Conservation (phyloP, 2,888 invertebrate genomes). For the Notodonta ziczac region DNA sequence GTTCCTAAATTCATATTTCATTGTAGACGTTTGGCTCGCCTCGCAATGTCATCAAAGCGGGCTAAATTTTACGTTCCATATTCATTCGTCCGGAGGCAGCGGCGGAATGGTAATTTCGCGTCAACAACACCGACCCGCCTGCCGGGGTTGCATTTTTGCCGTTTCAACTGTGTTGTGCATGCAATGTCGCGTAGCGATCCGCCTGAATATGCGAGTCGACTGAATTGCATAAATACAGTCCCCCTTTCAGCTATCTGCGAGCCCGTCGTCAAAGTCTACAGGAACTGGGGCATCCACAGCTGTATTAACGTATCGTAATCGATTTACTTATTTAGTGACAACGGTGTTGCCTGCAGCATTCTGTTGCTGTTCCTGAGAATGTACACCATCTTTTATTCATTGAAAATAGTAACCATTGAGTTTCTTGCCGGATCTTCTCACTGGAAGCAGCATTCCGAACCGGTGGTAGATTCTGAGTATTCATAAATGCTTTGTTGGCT, state of each 20-base stretch:
- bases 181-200: slow-evolving; percentile 53
- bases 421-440: too few species aligned
- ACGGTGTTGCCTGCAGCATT: too few species aligned
- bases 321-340: too few species aligned
- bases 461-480: too few species aligned
- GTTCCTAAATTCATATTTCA: slow-evolving; percentile 35
- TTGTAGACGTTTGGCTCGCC: slow-evolving; percentile 35
- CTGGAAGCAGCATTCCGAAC: too few species aligned
- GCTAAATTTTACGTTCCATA: slow-evolving; percentile 73
- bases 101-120: slow-evolving; percentile 76
- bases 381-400: too few species aligned
- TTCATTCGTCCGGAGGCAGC: slow-evolving; percentile 74
- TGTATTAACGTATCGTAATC: not conserved
- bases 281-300: slow-evolving; percentile 13
- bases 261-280: slow-evolving; percentile 19
- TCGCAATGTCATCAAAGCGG: slow-evolving; percentile 61
- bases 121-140: slow-evolving; percentile 67
- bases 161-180: slow-evolving; percentile 61
- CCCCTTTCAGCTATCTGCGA: slow-evolving; percentile 32
- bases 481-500: too few species aligned
- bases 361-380: too few species aligned
- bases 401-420: too few species aligned
- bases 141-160: slow-evolving; percentile 75
- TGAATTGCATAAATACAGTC: slow-evolving; percentile 55
- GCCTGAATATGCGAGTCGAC: slow-evolving; percentile 54